phyloP scores from a whole-genome alignment of 2,888 invertebrate genomes.

The Clunio marinus region DNA sequence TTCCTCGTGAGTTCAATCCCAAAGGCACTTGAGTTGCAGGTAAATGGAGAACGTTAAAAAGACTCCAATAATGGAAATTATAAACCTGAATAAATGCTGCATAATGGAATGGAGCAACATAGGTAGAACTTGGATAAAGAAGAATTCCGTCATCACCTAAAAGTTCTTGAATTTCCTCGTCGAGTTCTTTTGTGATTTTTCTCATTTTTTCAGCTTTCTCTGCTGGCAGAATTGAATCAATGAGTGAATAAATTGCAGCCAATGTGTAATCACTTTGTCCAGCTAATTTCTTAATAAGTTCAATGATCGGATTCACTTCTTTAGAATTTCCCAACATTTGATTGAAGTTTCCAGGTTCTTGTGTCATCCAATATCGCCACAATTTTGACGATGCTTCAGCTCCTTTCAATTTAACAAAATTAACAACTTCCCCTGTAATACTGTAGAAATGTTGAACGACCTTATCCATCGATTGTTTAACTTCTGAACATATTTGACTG shows the following conservation, averaged over 20 bases:
- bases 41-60: constrained; percentile 78
- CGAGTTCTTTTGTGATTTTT: constrained; percentile 56
- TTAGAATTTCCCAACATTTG: constrained; percentile 61
- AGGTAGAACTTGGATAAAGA: constrained; percentile 76
- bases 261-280: constrained; percentile 63
- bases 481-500: constrained; percentile 65
- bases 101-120: constrained; percentile 77
- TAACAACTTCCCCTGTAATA: constrained; percentile 45
- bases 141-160: constrained; percentile 76
- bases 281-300: constrained; percentile 59
- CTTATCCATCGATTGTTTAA: constrained; percentile 60
- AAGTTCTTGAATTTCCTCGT: constrained; percentile 60
- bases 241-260: constrained; percentile 63
- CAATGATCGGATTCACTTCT: constrained; percentile 54
- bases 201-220: constrained; percentile 64
- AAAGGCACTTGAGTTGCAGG: constrained; percentile 83
- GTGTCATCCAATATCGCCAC: constrained; percentile 73
- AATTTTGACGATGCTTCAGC: constrained; percentile 56
- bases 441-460: constrained; percentile 51
- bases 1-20: constrained; percentile 63
- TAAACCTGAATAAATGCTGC: constrained; percentile 69
- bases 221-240: constrained; percentile 62
- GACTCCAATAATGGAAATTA: constrained; percentile 79
- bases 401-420: constrained; percentile 46
- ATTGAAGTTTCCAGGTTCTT: constrained; percentile 63